Base-by-base conservation (phyloP, 2,888 invertebrate genomes). In the Synergus umbraculus region DNA sequence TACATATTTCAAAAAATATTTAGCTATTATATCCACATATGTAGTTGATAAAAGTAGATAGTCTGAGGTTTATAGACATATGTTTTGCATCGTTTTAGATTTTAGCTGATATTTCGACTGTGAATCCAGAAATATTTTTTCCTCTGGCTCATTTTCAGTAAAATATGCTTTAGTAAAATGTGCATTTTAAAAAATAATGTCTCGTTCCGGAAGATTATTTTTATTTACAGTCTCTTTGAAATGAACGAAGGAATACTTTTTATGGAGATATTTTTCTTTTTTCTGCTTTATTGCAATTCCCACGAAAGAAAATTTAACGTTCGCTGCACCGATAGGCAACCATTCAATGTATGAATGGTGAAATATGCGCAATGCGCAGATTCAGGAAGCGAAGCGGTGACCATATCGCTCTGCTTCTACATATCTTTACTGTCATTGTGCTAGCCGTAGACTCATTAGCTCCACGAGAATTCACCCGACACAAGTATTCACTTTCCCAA, bases 311-410 rank as follows among this genome's bases (percentile, higher is more conserved):
- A 83, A 83, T 82, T 79, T 81, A 81, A 80, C 80, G 80, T 83
- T 79, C 79, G 82, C 78, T 78, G 80, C 79, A 83, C 79, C 82
- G 80, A 79, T 80, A 80, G 81, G 73, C 77, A 76, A 82, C 82
- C 82, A 82, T 83, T 83, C 83, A 83, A 83, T 83, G 82, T 81
- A 83, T 83, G 82, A 82, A 83, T 79, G 80, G 81, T 77, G 78
- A 79, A 83, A 81, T 81, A 82, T 82, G 80, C 78, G 81, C 83
- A 79, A 80, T 82, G 82, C 81, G 82, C 82, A 78, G 82, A 81
- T 79, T 81, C 79, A 64, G 77, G 78, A 69, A 79, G 79, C 80
- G 77, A 81, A 79, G 80, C 81, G 82, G 82, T 82, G 82, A 82
- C 83, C 82, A 82, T 83, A 79, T 82, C 80, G 83, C 77, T 82